Conservation (phyloP, 2,797 vertebrate genomes). For the Dallia pectoralis region DNA sequence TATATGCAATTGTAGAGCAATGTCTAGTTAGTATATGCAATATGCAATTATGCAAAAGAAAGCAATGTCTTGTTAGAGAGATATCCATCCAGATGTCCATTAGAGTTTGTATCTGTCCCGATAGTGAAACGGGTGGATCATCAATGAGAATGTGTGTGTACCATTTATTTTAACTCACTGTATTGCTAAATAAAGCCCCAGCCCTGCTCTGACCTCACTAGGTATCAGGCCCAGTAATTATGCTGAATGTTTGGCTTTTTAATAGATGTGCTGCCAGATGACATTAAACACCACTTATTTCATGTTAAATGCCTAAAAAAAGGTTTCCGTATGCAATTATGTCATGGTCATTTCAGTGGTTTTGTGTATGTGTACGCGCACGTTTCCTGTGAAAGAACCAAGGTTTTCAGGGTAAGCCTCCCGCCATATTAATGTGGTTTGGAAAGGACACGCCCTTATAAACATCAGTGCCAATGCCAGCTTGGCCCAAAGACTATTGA, state of each 20-base stretch:
- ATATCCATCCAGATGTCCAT: no score
- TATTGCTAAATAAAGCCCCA: no score
- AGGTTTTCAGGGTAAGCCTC: background rate
- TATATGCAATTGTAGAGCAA: no score
- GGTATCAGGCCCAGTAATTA: no score
- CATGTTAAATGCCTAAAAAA: background rate
- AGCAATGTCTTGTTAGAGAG: no score
- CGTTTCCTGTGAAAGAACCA: background rate
- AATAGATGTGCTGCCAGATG: background rate
- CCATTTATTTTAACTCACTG: no score
- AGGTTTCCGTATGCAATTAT: background rate
- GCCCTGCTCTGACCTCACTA: no score
- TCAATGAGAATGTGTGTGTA: constrained; percentile 22
- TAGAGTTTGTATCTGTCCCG: no score
- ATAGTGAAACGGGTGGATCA: background rate
- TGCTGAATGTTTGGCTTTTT: no score
- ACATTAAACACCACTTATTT: constrained; percentile 16
- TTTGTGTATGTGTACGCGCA: constrained; percentile 17
- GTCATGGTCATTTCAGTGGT: constrained; percentile 34
- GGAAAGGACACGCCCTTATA: background rate
- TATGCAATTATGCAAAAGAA: no score
- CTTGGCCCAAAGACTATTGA: background rate
- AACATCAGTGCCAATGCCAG: background rate
- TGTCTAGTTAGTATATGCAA: no score
- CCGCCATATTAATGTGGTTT: background rate